Evolutionary conservation across 1,140 invertebrate species (phyloP), one percentile per base, ranked within the genome.

Genomic region (Octopus bimaculoides): DNA sequence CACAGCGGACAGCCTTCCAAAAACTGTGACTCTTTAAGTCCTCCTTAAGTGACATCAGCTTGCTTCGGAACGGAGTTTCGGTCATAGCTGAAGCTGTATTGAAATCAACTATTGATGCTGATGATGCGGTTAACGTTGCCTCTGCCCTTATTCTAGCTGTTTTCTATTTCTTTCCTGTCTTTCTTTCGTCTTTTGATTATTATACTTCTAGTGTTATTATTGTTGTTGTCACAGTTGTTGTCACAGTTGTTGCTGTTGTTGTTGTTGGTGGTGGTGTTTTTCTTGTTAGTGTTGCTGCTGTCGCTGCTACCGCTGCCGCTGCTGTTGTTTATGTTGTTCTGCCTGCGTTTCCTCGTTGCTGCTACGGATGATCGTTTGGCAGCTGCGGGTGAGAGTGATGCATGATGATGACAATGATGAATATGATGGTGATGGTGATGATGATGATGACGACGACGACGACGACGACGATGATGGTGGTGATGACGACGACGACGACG

Each of bases 1-100:
- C 86, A 55, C 82, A 83, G 52, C 84, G 82, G 4, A 84, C 82
- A 52, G 83, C 77, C 79, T 84, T 86, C 85, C 85, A 86, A 79
- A 86, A 86, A 56, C 81, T 77, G 17, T 81, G 77, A 52, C 71
- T 80, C 61, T 77, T 75, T 6, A 82, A 54, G 26, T 80, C 75
- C 6, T 84, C 83, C 61, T 83, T 83, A 10, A 82, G 52, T 14
- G 77, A 77, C 76, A 83, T 79, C n/a, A 52, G 80, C 52, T 75
- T 73, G 54, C 77, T 61, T 78, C 78, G 14, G 20, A 54, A 74
- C 54, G 17, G 61, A 14, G 7, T 20, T 26, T 75, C 12, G 26
- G 7, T 75, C 52, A 53, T 56, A 53, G n/a, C 75, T 5, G 26
- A 52, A 8, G 26, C 14, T 41, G 52, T 26, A 52, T 10, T 8